Evolutionary conservation across 2,113 vertebrate species (phyloP), one percentile per base, ranked within the genome.

Genomic region (Ctenomys sociabilis): DNA sequence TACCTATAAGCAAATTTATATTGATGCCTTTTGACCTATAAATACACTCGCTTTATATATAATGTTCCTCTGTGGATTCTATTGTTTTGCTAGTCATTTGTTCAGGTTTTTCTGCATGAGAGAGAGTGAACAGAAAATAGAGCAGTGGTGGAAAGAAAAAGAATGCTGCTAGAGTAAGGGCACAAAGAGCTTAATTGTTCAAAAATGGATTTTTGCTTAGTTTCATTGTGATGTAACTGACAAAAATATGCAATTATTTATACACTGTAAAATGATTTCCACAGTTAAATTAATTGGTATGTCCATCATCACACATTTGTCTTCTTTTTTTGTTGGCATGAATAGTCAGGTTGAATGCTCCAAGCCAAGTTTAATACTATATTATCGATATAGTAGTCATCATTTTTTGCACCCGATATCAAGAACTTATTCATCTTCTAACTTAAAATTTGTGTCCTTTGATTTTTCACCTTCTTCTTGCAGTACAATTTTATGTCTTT

Each of bases 1-100:
- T 96, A 96, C 83, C 80, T 93, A 5, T 80, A 93, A 97, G 93
- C 49, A 92, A 95, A 96, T 81, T 88, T 43, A 93, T 96, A 91
- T 86, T 89, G 83, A 91, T 95, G 63, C 9, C 16, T 87, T 95
- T 97, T 91, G 84, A 91, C 80, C 35, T 91, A 87, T 57, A 96
- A 88, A 95, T 59, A 30, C 16, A 94, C 35, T 63, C 63, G 49
- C 30, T 80, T 91, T 95, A 95, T 91, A 94, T 93, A 57, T 87
- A 87, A 81, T 91, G 21, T 93, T 97, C 61, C 77, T 72, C 75
- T 94, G 82, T 28, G 16, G 12, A 93, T 92, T 30, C 12, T 86
- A 85, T 91, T 75, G 4, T 49, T 93, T 94, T 88, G 57, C 54
- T 93, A 40, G n/a, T 83, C 59, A 14, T 77, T 77, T 96, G 85